Conservation (phyloP, 2,113 vertebrate species). For the Labrus mixtus region DNA sequence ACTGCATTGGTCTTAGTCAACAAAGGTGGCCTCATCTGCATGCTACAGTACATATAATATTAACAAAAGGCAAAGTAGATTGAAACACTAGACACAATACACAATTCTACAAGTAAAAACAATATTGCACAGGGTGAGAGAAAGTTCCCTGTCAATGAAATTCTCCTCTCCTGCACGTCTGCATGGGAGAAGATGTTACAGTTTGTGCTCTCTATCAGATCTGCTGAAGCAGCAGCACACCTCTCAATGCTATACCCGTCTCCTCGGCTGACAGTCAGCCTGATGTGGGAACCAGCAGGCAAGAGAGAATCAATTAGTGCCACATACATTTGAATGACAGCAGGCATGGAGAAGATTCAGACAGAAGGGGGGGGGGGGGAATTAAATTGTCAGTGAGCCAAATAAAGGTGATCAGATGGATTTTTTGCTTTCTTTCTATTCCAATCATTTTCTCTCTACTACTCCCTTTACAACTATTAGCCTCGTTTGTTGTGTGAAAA, state of each 20-base stretch:
- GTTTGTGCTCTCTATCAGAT: slow-evolving; percentile 61
- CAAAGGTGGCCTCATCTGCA: no score
- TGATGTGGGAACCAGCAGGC: slow-evolving; percentile 57
- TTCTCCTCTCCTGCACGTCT: slow-evolving; percentile 22
- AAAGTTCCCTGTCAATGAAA: slow-evolving; percentile 21
- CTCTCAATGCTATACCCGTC: slow-evolving; percentile 46
- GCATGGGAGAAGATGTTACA: slow-evolving; percentile 35
- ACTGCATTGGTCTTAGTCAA: no score
- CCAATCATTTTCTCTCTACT: slow-evolving; percentile 31
- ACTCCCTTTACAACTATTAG: no score
- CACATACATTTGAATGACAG: slow-evolving; percentile 58
- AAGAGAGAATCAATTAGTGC: slow-evolving; percentile 76
- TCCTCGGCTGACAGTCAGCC: slow-evolving; percentile 68
- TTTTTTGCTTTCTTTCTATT: slow-evolving; percentile 23
- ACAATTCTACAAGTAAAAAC: slow-evolving; percentile 10
- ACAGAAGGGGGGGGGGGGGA: slow-evolving; percentile 11
- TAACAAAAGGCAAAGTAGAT: slow-evolving; percentile 22
- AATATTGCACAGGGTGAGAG: slow-evolving; percentile 25
- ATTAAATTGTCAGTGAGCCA: slow-evolving; percentile 25
- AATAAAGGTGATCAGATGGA: slow-evolving; percentile 52
- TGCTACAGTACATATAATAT: no score
- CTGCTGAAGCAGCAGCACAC: slow-evolving; percentile 73
- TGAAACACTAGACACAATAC: slow-evolving; percentile 19
- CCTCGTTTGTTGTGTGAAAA: not conserved
- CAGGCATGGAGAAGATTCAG: slow-evolving; percentile 44